phyloP scores from a whole-genome alignment of 2,797 vertebrate species.

The Poecilia wingei region DNA sequence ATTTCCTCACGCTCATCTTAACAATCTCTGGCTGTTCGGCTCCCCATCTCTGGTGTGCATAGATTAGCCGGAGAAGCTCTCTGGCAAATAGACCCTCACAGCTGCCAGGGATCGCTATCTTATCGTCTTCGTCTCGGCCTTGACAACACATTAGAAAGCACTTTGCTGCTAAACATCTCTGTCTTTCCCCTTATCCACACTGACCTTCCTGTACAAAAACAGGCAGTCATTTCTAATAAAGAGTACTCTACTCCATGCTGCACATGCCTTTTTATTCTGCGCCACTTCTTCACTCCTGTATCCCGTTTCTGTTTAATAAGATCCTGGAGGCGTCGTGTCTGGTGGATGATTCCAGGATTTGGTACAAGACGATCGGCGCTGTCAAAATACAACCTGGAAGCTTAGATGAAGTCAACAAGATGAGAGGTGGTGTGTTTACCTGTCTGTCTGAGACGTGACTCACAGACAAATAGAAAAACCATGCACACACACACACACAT shows the following conservation, averaged over 20 bases:
- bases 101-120: constrained; percentile 36
- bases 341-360: constrained; percentile 40
- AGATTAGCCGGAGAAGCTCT: constrained; percentile 50
- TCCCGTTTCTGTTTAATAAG: constrained; percentile 58
- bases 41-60: constrained; percentile 36
- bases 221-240: background rate
- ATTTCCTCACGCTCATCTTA: constrained; percentile 66
- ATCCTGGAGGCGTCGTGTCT: constrained; percentile 43
- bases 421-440: constrained; percentile 63
- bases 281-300: constrained; percentile 30
- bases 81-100: constrained; percentile 38
- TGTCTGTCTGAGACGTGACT: constrained; percentile 36
- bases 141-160: constrained; percentile 60
- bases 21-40: constrained; percentile 44
- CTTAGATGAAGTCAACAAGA: constrained; percentile 70
- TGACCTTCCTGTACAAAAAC: constrained; percentile 12
- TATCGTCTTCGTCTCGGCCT: constrained; percentile 47
- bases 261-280: constrained; percentile 54
- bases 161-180: constrained; percentile 8
- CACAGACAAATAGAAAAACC: constrained; percentile 1
- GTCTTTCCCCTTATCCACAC: constrained; percentile 5
- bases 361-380: constrained; percentile 58
- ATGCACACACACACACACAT: constrained; percentile 23
- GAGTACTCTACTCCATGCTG: background rate
- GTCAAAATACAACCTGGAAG: constrained; percentile 74